Conservation (phyloP, 30 jellyfish, hydroid and myxozoan species). For the Turritopsis dohrnii region DNA sequence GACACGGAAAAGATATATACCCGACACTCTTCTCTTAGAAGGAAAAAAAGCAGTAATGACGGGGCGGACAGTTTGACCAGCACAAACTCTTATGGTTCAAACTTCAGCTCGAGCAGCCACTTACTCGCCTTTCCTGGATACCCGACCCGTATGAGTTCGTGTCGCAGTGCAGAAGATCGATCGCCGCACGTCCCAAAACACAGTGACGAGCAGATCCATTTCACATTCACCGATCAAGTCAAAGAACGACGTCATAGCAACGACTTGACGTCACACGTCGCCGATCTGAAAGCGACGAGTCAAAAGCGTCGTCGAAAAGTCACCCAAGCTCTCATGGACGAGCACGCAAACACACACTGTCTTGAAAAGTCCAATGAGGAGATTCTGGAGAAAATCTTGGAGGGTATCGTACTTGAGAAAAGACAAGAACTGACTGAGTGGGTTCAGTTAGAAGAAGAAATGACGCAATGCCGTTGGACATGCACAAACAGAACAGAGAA, state of each 20-base stretch:
- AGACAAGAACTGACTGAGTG: slow-evolving; percentile 63
- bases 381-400: slow-evolving; percentile 39
- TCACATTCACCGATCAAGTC: not conserved
- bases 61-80: slow-evolving; percentile 33
- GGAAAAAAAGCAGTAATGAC: slow-evolving; percentile 32
- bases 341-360: slow-evolving; percentile 83
- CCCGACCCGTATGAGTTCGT: slow-evolving; percentile 94
- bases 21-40: slow-evolving; percentile 21
- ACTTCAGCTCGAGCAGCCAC: slow-evolving; percentile 52
- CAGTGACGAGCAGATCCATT: slow-evolving; percentile 16
- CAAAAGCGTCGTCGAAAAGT: slow-evolving; percentile 20
- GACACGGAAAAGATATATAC: slow-evolving; percentile 13
- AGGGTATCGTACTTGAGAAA: slow-evolving; percentile 61
- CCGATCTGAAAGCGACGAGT: not conserved
- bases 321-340: slow-evolving; percentile 66
- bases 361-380: slow-evolving; percentile 65
- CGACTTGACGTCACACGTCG: not conserved
- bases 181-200: slow-evolving; percentile 87
- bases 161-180: slow-evolving; percentile 87
- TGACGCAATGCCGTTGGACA: slow-evolving; percentile 81
- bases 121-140: slow-evolving; percentile 82
- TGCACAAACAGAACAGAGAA: not conserved
- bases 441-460: slow-evolving; percentile 67
- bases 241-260: not conserved
- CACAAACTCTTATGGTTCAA: slow-evolving; percentile 26